Evolutionary conservation across 2,113 vertebrate species (phyloP).

Genomic region (Aldabrachelys gigantea): DNA sequence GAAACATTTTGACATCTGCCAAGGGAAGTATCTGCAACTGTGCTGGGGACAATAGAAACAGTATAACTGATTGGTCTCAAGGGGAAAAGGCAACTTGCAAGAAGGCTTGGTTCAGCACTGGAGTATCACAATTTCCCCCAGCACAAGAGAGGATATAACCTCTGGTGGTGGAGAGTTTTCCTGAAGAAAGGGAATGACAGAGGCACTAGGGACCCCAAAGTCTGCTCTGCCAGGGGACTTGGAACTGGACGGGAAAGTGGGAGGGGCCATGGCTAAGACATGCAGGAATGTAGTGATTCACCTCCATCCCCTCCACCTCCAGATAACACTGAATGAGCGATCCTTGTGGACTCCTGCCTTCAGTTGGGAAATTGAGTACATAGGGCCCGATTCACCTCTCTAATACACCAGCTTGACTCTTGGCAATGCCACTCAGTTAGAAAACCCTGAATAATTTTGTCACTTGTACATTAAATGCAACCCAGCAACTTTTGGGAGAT

Average conservation of each 20-base stretch:
- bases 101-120: background rate
- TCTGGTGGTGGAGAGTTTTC: background rate
- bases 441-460: background rate
- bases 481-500: accelerated
- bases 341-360: background rate
- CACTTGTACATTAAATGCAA: background rate
- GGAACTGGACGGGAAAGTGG: background rate
- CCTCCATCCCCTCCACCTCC: background rate
- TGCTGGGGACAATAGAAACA: background rate
- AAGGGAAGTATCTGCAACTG: background rate
- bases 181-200: background rate
- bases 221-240: background rate
- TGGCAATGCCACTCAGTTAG: background rate
- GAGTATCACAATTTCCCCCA: background rate
- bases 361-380: background rate
- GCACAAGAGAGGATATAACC: background rate
- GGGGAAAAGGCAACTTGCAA: background rate
- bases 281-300: background rate
- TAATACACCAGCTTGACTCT: background rate
- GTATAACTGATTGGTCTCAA: accelerated
- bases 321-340: background rate
- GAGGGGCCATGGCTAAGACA: background rate
- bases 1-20: background rate
- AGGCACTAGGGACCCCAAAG: background rate
- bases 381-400: background rate